These are phyloP conservation scores for Siphamia tubifer DNA, from an alignment of 2,113 vertebrate species.

Conservation along the genomic window DNA sequence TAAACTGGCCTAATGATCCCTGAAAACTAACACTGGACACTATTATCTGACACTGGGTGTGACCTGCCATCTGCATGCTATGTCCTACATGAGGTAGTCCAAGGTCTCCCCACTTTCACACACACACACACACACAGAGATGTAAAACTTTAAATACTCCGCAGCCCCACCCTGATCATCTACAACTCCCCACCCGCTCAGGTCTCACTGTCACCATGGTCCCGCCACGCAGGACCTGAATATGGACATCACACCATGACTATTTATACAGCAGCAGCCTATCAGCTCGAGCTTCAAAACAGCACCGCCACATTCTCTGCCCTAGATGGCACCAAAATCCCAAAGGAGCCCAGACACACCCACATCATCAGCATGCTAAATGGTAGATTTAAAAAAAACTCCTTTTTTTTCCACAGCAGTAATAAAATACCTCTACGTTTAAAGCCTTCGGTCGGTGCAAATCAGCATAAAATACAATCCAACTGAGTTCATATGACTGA, in stretches of 20 bases:
- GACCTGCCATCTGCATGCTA: conserved; percentile 47
- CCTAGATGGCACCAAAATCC: conserved; percentile 79
- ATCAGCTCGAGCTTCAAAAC: conserved; percentile 32
- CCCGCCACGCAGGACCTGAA: conserved; percentile 69
- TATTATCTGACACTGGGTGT: conserved; percentile 63
- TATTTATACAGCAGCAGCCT: conserved; percentile 80
- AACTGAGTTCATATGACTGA: no score
- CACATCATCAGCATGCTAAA: conserved; percentile 46
- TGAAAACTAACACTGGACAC: conserved; percentile 43
- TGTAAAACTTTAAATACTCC: conserved; percentile 71
- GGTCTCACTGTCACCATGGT: conserved; percentile 49
- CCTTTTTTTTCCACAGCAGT: not conserved
- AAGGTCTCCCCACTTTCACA: conserved; percentile 48
- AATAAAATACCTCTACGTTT: no score
- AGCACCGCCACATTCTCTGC: conserved; percentile 72
- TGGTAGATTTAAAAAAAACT: conserved; percentile 19
- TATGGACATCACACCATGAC: conserved; percentile 74
- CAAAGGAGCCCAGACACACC: conserved; percentile 59
- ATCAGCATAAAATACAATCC: no score
- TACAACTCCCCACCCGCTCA: conserved; percentile 21
- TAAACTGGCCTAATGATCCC: conserved; percentile 54
- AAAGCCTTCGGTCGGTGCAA: no score
- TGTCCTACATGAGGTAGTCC: conserved; percentile 51
- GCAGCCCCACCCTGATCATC: conserved; percentile 65
- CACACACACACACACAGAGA: conserved; percentile 39